phyloP scores from a whole-genome alignment of 2,888 invertebrate species.

The Acronicta psi region DNA sequence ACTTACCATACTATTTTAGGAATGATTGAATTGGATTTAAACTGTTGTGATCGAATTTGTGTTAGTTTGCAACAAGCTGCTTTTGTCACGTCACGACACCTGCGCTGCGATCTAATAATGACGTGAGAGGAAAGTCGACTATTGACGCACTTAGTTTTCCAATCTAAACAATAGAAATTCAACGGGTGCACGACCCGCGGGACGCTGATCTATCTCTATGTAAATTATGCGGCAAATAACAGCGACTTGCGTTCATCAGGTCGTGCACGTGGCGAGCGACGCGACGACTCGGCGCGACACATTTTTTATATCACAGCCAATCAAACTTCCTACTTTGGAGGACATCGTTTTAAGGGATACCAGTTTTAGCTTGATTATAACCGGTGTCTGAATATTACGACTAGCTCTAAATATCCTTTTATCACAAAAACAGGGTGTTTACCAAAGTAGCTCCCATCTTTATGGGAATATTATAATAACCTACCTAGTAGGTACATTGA shows the following conservation, averaged over 20 bases:
- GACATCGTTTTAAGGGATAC: constrained; percentile 56
- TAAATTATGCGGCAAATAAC: constrained; percentile 88
- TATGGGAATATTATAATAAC: neutral
- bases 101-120: constrained; percentile 81
- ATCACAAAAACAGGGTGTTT: neutral
- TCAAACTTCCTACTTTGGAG: constrained; percentile 53
- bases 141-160: constrained; percentile 86
- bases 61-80: constrained; percentile 28
- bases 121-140: constrained; percentile 83
- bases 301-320: constrained; percentile 61
- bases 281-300: constrained; percentile 54
- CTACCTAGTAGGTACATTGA: neutral
- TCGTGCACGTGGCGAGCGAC: constrained; percentile 68
- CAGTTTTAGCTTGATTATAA: constrained; percentile 49
- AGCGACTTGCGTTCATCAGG: constrained; percentile 82
- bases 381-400: constrained; percentile 22
- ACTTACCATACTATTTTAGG: neutral
- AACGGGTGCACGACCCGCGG: constrained; percentile 86
- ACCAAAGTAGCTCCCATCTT: neutral
- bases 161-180: constrained; percentile 89
- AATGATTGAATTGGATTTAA: neutral
- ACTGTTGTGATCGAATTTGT: constrained; percentile 6
- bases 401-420: constrained; percentile 10
- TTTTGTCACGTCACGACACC: constrained; percentile 64
- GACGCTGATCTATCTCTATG: constrained; percentile 87